phyloP scores from a whole-genome alignment of 2,888 invertebrate genomes.

The Galerucella pusilla region DNA sequence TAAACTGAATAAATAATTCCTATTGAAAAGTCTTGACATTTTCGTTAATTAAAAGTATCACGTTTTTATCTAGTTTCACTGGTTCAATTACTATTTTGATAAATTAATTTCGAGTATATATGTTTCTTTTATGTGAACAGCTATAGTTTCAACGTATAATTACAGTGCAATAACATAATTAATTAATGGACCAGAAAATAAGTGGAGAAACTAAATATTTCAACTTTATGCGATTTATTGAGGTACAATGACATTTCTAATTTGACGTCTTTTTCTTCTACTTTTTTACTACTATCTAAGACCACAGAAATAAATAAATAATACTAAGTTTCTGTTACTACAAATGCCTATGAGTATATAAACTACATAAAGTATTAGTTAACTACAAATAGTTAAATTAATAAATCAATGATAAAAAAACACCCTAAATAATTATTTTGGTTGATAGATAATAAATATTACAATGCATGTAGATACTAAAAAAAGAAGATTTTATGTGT shows the following conservation, averaged over 20 bases:
- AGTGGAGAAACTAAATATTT: neutral
- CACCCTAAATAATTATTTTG: too few species aligned
- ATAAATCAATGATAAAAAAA: too few species aligned
- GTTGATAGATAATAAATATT: too few species aligned
- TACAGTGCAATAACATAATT: neutral
- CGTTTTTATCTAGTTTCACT: slow-evolving; percentile 1
- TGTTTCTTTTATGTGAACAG: neutral
- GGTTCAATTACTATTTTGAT: neutral
- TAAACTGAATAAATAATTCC: slow-evolving; percentile 43
- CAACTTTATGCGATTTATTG: neutral
- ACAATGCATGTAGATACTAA: too few species aligned
- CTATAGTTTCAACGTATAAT: neutral
- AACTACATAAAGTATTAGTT: too few species aligned
- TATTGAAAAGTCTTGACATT: slow-evolving; percentile 43
- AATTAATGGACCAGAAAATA: neutral
- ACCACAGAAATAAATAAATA: too few species aligned
- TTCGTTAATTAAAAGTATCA: slow-evolving; percentile 19
- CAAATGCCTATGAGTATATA: too few species aligned
- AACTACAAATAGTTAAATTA: too few species aligned
- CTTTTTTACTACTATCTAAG: too few species aligned
- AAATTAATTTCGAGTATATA: slow-evolving; percentile 7
- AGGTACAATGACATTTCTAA: neutral
- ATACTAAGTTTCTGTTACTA: too few species aligned
- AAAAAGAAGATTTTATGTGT: too few species aligned
- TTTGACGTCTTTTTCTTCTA: neutral